phyloP scores from a whole-genome alignment of 2,888 invertebrate genomes.

The Sphaerolaimus hirsutus region DNA sequence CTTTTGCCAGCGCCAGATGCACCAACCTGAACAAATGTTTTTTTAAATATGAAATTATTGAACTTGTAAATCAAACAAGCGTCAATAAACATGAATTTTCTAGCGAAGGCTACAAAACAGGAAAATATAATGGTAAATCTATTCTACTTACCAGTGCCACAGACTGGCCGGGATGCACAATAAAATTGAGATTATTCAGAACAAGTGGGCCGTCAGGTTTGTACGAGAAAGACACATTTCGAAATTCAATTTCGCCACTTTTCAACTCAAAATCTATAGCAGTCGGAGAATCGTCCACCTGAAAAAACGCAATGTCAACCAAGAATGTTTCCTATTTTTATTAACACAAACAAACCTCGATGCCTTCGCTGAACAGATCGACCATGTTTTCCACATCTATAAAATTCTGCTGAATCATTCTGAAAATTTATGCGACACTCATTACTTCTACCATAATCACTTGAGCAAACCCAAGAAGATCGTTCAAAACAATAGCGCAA shows the following conservation, averaged over 20 bases:
- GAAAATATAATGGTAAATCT: not conserved
- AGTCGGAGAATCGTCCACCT: not conserved
- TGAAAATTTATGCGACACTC: slow-evolving; percentile 25
- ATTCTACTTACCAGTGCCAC: slow-evolving; percentile 31
- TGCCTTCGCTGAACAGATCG: slow-evolving; percentile 59
- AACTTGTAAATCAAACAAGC: no score
- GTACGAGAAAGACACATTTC: slow-evolving; percentile 73
- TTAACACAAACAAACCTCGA: slow-evolving; percentile 39
- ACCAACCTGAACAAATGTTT: slow-evolving; percentile 21
- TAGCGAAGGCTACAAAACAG: not conserved
- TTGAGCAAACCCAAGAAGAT: no score
- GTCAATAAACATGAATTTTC: no score
- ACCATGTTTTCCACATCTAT: slow-evolving; percentile 99
- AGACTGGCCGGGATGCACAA: slow-evolving; percentile 56
- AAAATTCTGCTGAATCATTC: slow-evolving; percentile 85
- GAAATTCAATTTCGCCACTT: slow-evolving; percentile 47
- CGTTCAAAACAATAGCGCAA: no score
- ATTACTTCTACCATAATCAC: no score
- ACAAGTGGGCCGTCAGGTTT: slow-evolving; percentile 39
- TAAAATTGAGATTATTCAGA: slow-evolving; percentile 17
- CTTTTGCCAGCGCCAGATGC: slow-evolving; percentile 31
- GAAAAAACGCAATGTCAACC: not conserved
- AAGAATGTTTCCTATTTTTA: not conserved
- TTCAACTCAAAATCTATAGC: not conserved
- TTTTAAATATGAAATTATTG: not conserved